A percentile compares a stretch with the other conserved stretches of the same genome.
phyloP scores from a whole-genome alignment of 1,140 invertebrate genomes.

The Drosophila trapezifrons region DNA sequence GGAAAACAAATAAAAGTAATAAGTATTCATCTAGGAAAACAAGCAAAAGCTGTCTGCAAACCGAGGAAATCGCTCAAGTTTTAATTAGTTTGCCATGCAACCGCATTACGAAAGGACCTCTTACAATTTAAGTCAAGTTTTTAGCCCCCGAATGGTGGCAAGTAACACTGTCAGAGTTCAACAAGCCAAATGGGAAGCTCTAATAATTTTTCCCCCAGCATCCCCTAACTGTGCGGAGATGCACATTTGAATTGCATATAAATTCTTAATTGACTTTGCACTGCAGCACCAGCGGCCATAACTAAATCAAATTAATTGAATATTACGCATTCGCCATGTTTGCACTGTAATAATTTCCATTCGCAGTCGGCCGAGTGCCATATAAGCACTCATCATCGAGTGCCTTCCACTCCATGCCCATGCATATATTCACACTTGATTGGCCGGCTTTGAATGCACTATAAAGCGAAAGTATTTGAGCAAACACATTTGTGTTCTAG shows the following conservation, averaged over 20 bases:
- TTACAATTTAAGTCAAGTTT: slow-evolving; percentile 45
- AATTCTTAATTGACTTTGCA: slow-evolving; percentile 75
- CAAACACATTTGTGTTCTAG: slow-evolving; percentile 22
- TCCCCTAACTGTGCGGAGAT: too few relatives aligned
- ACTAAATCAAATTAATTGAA: slow-evolving; percentile 76
- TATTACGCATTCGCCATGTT: slow-evolving; percentile 70
- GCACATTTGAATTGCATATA: slow-evolving; percentile 48
- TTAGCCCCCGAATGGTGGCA: slow-evolving; percentile 23
- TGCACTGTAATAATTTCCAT: slow-evolving; percentile 46
- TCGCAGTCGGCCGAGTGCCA: slow-evolving; percentile 34
- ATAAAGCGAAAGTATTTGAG: slow-evolving; percentile 36
- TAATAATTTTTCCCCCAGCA: slow-evolving; percentile 44
- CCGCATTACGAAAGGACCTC: slow-evolving; percentile 23
- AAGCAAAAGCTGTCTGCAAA: slow-evolving; percentile 54
- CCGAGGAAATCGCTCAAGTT: slow-evolving; percentile 72
- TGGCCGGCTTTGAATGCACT: slow-evolving; percentile 41
- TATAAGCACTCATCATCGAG: slow-evolving; percentile 30
- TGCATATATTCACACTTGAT: slow-evolving; percentile 39
- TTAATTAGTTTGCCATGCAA: slow-evolving; percentile 77
- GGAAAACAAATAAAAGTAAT: slow-evolving; percentile 1
- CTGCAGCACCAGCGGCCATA: slow-evolving; percentile 27
- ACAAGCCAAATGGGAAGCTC: slow-evolving; percentile 54
- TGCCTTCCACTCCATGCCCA: slow-evolving; percentile 35
- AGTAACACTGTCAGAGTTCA: slow-evolving; percentile 61
- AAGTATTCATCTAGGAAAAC: slow-evolving; percentile 29